Base-by-base conservation (phyloP, 2,888 invertebrate species). In the Neoaliturus tenellus region DNA sequence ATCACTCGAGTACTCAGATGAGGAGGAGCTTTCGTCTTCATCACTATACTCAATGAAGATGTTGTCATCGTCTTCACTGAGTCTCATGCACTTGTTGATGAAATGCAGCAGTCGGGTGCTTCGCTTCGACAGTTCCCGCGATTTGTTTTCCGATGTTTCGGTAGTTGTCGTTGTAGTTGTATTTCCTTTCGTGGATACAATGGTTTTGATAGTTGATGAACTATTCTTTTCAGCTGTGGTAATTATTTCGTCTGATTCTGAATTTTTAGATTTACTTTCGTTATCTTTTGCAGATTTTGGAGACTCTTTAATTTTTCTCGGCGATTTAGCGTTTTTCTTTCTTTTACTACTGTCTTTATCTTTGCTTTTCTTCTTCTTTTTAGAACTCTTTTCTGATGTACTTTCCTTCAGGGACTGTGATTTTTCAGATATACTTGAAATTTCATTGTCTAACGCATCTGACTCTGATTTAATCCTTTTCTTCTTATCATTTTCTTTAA, bases 401-500 rank as follows among this genome's bases (percentile, higher is more conserved):
- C 2, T 33, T 20, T 78, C 78, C 5, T 35, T 35, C 17, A 78
- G 31, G 10, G 82, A 82, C 69, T 82, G 44, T 5, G 82, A 71
- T 71, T 82, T 82, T 20, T 48, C 69, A 5, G 28, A 1, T 31
- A 28, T 31, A 14, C 31, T 17, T 62, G 62, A 62, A 62, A 12
- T 28, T 31, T 62, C 62, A 31, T 80, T 58, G 23, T 80, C 84
- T 58, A 55, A 20, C 28, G 80, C 51, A 67, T 82, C 82, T 12
- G 51, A 51, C 8, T 82, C 82, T 4, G 71, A 71, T 48, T 82
- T 73, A 4, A 51, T 35, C 25, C 73, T 55, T 35, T 82, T 73
- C 23, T 82, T 73, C 17, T 73, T 73, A 82, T 88, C 83, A 81
- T 81, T 85, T 85, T 88, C 86, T 55, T 71, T 44, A 0, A 23